Evolutionary conservation across 92 coral and sea anemone genomes (phyloP), one percentile per base, ranked within the genome.

Genomic region (Palythoa heliodiscus): DNA sequence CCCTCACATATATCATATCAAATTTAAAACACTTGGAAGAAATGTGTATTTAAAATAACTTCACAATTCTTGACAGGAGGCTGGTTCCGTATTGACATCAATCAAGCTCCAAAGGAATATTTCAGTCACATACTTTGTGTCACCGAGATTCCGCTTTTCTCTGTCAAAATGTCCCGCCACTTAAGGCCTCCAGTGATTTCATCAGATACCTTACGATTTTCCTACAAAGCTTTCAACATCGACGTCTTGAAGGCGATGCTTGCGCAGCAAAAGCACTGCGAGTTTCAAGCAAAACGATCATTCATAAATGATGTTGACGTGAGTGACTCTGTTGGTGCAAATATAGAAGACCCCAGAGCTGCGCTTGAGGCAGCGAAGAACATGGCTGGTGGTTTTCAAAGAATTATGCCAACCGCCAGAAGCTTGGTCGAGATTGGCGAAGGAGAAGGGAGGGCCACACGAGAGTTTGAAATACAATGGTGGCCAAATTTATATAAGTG

Each of bases 391-490:
- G n/a, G 64, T 57, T 57, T 57, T 57, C 17, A 57, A 57, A 43
- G 63, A 47, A 47, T 76, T 15, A 58, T 48, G 38, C 82, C 82
- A 19, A 76, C 66, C 66, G 39, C 57, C 82, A 76, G 63, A 64
- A 76, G 60, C 64, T 47, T 52, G 40, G 15, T 76, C 57, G 82
- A 52, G 11, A 38, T 76, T 64, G 82, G 82, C 25, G 82, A 76
- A 39, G 82, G 82, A 76, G 82, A 50, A 76, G 57, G 64, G 40
- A 76, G 82, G 63, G 82, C 82, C 82, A 47, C 82, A 22, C 82
- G 63, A 52, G 61, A 76, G 37, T 76, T 50, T 40, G 82, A 76
- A 76, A 57, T 76, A 13, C 82, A 76, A 63, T 76, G 66, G 82
- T 76, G 82, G 82, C 82, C 82, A 76, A n/a, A 76, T 14, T 40